Evolutionary conservation across 2,113 vertebrate genomes (phyloP).

Genomic region (Ranitomeya variabilis): DNA sequence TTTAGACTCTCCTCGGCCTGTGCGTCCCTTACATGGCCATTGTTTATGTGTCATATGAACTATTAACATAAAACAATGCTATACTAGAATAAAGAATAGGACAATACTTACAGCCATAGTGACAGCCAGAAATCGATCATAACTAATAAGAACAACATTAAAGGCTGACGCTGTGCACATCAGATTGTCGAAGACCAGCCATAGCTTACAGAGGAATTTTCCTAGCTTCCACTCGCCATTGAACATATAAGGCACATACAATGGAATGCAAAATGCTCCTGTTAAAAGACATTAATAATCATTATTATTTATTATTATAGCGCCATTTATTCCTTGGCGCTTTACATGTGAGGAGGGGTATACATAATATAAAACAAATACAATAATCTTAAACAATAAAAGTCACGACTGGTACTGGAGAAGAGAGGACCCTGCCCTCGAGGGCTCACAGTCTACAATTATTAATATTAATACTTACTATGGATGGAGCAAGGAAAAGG

Average conservation of each 20-base stretch:
- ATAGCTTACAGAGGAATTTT: slow-evolving; percentile 77
- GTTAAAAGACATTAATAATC: not conserved
- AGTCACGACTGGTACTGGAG: no score
- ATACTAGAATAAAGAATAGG: not conserved
- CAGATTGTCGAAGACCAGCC: slow-evolving; percentile 84
- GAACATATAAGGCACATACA: slow-evolving; percentile 83
- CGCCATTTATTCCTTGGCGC: no score
- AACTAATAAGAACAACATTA: slow-evolving; percentile 90
- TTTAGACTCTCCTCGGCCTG: no score
- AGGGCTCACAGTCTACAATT: not conserved
- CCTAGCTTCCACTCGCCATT: slow-evolving; percentile 78
- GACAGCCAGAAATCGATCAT: slow-evolving; percentile 88
- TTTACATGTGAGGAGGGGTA: no score
- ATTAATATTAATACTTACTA: not conserved
- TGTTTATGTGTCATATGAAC: not conserved
- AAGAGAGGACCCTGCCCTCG: no score
- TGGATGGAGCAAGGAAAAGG: no score
- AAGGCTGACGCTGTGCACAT: slow-evolving; percentile 87
- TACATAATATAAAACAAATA: no score
- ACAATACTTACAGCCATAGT: slow-evolving; percentile 84
- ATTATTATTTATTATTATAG: no score
- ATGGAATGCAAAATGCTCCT: slow-evolving; percentile 67
- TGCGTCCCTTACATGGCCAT: no score
- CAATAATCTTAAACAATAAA: no score
- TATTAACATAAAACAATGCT: not conserved